Evolutionary conservation across 1,140 invertebrate species (phyloP), one percentile per base, ranked within the genome.

Genomic region (Harlomillsia oculata): DNA sequence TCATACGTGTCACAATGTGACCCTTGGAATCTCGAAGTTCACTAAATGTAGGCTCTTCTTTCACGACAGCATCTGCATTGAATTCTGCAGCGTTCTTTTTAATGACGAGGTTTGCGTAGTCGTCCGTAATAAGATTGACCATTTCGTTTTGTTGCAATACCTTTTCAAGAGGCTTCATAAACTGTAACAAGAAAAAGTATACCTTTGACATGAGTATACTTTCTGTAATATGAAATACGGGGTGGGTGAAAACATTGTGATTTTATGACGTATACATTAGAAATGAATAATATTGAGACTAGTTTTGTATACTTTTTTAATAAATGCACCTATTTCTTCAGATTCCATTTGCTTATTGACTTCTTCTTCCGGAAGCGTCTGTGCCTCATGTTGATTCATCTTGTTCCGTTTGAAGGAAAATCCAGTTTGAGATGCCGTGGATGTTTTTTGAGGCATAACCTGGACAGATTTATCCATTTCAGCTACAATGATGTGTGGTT

Each of bases 31-130:
- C 72, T 60, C 72, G 68, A 8, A 76, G 64, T 52, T 76, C 74
- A 45, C 71, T 70, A 53, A 73, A 76, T 2, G 74, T 74, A 60
- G 75, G 74, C 63, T 72, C 75, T 52, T 76, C 74, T 69, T 74
- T 40, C 1, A 57, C 26, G 6, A 59, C 18, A 5, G 54, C 46
- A 14, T 63, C 61, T n/a, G 44, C 55, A 16, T 53, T 59, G 36
- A 58, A 62, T 41, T 63, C 64, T 21, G 53, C 43, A 37, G 60
- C 57, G 23, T 63, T 50, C 14, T 61, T 61, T 28, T 54, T 59
- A 8, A 41, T 45, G 1, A 49, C 58, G 13, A 65, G 34, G 16
- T 52, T 53, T 3, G 56, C 25, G 26, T 59, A 62, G 30, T 65
- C 64, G 28, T 60, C 43, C 21, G 21, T 25, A 16, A 46, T 30